Evolutionary conservation across 2,888 invertebrate genomes (phyloP), one percentile per base, ranked within the genome.

Genomic region (Byasa hedistus): DNA sequence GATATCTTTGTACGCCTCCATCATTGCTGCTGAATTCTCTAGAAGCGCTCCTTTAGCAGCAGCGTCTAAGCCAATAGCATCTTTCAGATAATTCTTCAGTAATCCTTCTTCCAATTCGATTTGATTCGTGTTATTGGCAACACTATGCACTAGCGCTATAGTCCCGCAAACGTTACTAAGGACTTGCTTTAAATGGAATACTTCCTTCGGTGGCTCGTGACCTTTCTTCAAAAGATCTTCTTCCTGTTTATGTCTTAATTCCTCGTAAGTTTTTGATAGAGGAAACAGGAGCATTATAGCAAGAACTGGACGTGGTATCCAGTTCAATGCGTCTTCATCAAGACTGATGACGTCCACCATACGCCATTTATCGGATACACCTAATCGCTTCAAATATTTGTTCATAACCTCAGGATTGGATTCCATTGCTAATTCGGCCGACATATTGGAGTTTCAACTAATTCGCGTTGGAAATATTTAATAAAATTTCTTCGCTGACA

Each of bases 121-220:
- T 19, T 94, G 94, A 70, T 96, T 94, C n/a, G 90, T 86, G 82
- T 97, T 98, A 84, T 99, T 99, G 15, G 97, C 98, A 69, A 99
- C 92, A 73, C 97, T 95, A 83, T 99, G 99, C 65, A 99, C 95
- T 59, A 99, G 89, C 8, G 98, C 99, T 70, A 99, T 95, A 1
- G 98, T 98, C 36, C 99, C 99, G 85, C 99, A 99, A 4, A 98
- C 97, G 86, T 98, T 99, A 69, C 96, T 95, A 27, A 98, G 95
- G 27, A 95, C 94, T 86, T 98, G 98, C 76, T 96, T 96, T 89
- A 98, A 93, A 82, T 96, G 97, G 84, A 96, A 98, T 19, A 98
- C 87, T 70, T 95, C 93, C 27, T 93, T 91, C 0, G 94, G 93
- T 48, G 93, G 76, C 27, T 89, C 82, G 69, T 93, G 92, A 0